Conservation (phyloP, 1,140 invertebrate species). For the Acromyrmex heyeri region DNA sequence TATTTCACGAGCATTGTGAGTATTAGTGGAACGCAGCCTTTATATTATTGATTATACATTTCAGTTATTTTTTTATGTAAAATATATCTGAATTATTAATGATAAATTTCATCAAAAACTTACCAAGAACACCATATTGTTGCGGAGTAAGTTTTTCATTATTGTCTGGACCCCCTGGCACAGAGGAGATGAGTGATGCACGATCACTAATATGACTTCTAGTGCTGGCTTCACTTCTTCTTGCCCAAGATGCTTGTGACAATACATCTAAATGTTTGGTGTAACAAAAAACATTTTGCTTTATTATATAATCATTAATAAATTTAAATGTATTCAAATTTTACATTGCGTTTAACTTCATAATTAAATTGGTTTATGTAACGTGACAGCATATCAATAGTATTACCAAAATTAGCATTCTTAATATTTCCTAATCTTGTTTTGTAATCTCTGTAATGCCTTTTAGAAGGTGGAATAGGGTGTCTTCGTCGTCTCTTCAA, state of each 20-base stretch:
- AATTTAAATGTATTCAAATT: neutral
- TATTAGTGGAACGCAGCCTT: too few relatives aligned
- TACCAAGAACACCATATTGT: conserved; percentile 85
- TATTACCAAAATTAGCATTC: conserved; percentile 84
- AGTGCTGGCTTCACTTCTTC: conserved; percentile 84
- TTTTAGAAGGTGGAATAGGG: conserved; percentile 79
- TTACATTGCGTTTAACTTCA: neutral
- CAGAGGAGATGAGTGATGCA: conserved; percentile 84
- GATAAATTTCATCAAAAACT: conserved; percentile 67
- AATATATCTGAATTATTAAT: neutral
- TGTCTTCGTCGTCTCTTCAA: conserved; percentile 84
- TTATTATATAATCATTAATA: neutral
- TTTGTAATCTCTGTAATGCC: conserved; percentile 79
- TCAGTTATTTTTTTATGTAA: neutral
- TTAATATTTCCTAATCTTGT: conserved; percentile 82
- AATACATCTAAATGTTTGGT: conserved; percentile 77
- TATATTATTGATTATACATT: neutral
- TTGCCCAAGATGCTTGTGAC: conserved; percentile 85
- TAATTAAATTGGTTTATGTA: neutral
- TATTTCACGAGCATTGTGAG: too few relatives aligned
- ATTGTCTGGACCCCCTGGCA: conserved; percentile 82
- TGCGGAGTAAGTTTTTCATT: conserved; percentile 85
- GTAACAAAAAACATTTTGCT: conserved; percentile 41
- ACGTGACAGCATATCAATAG: neutral
- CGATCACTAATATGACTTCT: conserved; percentile 85